Percentiles rank a stretch among this genome's conserved stretches.
These are phyloP conservation scores for Psittacula derbiana DNA, from an alignment of 2,797 vertebrate genomes.

Conservation along the genomic window DNA sequence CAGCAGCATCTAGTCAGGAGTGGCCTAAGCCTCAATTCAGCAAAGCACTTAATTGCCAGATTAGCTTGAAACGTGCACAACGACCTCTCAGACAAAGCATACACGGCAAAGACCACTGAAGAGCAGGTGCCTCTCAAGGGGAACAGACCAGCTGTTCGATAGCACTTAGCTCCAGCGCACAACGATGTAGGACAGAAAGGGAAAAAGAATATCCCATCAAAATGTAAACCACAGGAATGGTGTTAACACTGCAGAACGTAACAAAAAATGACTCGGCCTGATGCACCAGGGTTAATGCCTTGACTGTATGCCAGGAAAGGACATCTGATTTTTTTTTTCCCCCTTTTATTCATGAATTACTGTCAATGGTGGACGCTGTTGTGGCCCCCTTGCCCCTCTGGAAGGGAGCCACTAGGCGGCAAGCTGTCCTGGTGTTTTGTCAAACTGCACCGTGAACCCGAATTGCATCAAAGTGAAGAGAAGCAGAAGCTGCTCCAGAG, in stretches of 20 bases:
- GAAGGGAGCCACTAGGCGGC: conserved; percentile 52
- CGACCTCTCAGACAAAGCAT: not conserved
- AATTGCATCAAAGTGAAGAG: conserved; percentile 39
- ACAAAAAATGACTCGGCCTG: not conserved
- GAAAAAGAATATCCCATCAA: not conserved
- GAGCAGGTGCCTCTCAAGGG: not conserved
- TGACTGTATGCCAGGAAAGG: not conserved
- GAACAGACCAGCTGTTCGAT: not conserved
- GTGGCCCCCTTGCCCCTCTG: accelerated
- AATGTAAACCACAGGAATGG: not conserved
- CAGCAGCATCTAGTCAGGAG: not conserved
- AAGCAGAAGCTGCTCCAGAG: conserved; percentile 34
- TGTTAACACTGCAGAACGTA: not conserved
- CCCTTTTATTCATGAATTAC: not conserved
- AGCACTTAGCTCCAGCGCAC: not conserved
- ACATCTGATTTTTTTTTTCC: not conserved
- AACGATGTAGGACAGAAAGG: not conserved
- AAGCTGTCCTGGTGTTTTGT: conserved; percentile 41
- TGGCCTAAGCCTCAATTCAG: not conserved
- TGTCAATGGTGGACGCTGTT: accelerated
- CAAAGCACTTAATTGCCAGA: not conserved
- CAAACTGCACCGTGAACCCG: not conserved
- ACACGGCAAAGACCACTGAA: not conserved
- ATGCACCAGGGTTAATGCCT: not conserved
- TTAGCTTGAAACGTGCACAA: not conserved